Evolutionary conservation across 2,888 invertebrate species (phyloP).

Genomic region (Periphyllus acericola): DNA sequence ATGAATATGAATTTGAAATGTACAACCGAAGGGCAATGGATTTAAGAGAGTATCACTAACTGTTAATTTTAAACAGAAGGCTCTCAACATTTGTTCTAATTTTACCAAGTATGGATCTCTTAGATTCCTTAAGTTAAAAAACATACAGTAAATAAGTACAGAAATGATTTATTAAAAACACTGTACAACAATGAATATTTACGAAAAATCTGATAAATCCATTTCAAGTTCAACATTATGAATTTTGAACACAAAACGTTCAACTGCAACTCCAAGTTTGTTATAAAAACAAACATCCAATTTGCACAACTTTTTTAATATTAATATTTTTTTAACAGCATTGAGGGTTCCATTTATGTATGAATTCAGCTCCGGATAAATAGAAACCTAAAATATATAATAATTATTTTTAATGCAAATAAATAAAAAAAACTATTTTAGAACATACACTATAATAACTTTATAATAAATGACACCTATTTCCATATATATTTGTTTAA

Average conservation of each 20-base stretch:
- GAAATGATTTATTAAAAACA: conserved; percentile 56
- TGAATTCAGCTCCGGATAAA: conserved; percentile 75
- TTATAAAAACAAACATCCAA: conserved; percentile 71
- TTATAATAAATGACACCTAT: too few relatives aligned
- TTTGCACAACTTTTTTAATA: conserved; percentile 39
- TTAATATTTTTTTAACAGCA: conserved; percentile 67
- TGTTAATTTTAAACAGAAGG: conserved; percentile 73
- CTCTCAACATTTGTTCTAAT: conserved; percentile 73
- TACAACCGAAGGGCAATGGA: conserved; percentile 70
- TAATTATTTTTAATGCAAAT: background rate
- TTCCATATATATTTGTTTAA: too few relatives aligned
- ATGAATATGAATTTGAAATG: conserved; percentile 73
- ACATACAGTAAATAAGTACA: background rate
- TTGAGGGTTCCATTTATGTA: conserved; percentile 73
- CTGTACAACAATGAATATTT: conserved; percentile 7
- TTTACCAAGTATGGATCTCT: conserved; percentile 74
- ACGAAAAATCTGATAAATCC: conserved; percentile 53
- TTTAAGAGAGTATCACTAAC: conserved; percentile 69
- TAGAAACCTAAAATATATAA: conserved; percentile 66
- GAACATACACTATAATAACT: background rate
- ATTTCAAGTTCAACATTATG: conserved; percentile 64
- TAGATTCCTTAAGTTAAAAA: conserved; percentile 64
- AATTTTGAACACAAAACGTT: conserved; percentile 70
- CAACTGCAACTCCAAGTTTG: conserved; percentile 67
- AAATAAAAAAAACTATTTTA: background rate